Conservation (phyloP, 2,888 invertebrate genomes). For the Idaea dimidiata region DNA sequence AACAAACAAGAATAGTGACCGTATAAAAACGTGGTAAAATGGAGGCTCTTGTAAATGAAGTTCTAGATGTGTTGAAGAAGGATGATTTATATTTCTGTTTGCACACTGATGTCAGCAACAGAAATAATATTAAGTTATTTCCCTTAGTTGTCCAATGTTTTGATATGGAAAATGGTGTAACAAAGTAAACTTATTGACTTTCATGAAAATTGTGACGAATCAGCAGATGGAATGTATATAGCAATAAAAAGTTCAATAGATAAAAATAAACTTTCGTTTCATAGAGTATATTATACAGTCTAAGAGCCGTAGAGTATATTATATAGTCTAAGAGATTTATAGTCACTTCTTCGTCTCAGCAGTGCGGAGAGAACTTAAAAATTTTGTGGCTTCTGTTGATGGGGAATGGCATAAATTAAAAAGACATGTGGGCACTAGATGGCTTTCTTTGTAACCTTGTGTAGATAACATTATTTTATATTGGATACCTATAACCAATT, state of each 20-base stretch:
- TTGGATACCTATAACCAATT: slow-evolving; percentile 23
- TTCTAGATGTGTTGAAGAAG: slow-evolving; percentile 16
- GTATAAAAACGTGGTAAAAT: too few species aligned
- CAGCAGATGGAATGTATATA: slow-evolving; percentile 33
- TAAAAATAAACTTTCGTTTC: slow-evolving; percentile 28
- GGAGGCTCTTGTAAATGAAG: slow-evolving; percentile 12
- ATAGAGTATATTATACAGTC: slow-evolving; percentile 37
- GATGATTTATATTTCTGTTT: slow-evolving; percentile 30
- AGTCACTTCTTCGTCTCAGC: slow-evolving; percentile 26
- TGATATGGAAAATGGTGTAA: slow-evolving; percentile 25
- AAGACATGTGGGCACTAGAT: slow-evolving; percentile 23
- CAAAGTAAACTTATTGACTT: slow-evolving; percentile 33
- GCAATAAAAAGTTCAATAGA: slow-evolving; percentile 4
- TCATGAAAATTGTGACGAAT: slow-evolving; percentile 35
- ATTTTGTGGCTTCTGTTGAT: slow-evolving; percentile 23
- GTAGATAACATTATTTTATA: slow-evolving; percentile 21
- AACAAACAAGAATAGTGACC: too few species aligned
- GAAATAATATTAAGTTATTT: slow-evolving; percentile 35
- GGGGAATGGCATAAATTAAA: slow-evolving; percentile 28
- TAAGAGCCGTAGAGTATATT: slow-evolving; percentile 35
- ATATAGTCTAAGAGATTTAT: slow-evolving; percentile 26
- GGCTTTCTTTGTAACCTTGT: slow-evolving; percentile 20
- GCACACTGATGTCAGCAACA: slow-evolving; percentile 37
- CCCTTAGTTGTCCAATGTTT: slow-evolving; percentile 36
- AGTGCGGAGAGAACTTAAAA: slow-evolving; percentile 18